Conservation (phyloP, 2,888 invertebrate species). For the Apantesis nais region DNA sequence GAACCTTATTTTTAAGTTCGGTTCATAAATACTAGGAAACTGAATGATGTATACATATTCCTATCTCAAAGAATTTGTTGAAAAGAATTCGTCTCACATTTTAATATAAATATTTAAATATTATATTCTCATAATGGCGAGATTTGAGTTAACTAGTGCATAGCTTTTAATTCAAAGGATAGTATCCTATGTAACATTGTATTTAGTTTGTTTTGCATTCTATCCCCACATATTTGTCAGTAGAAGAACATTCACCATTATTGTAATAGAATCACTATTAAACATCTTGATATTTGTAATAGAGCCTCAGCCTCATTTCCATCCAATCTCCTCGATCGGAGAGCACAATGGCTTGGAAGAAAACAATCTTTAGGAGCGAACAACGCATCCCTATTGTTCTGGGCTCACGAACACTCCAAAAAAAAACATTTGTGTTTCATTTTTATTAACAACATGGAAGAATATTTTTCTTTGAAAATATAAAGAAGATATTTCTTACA, state of each 20-base stretch:
- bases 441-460: conserved; percentile 59
- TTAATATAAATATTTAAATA: too few species aligned
- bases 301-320: conserved; percentile 61
- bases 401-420: conserved; percentile 38
- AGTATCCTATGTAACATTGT: too few species aligned
- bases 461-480: conserved; percentile 35
- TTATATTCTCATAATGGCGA: too few species aligned
- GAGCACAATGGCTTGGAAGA: conserved; percentile 70
- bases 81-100: too few species aligned
- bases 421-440: conserved; percentile 50
- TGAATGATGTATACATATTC: neutral
- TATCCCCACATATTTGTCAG: neutral
- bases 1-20: neutral
- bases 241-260: neutral
- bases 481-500: neutral
- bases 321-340: conserved; percentile 64
- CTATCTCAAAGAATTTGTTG: too few species aligned
- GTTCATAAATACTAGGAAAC: neutral
- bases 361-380: conserved; percentile 70
- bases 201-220: neutral
- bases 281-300: conserved; percentile 41
- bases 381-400: conserved; percentile 53
- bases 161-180: neutral
- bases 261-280: conserved; percentile 20
- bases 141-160: neutral